Percentiles rank a stretch among this genome's conserved stretches.
These are phyloP conservation scores for Bucorvus abyssinicus DNA, from an alignment of 2,797 vertebrate genomes.

Conservation along the genomic window DNA sequence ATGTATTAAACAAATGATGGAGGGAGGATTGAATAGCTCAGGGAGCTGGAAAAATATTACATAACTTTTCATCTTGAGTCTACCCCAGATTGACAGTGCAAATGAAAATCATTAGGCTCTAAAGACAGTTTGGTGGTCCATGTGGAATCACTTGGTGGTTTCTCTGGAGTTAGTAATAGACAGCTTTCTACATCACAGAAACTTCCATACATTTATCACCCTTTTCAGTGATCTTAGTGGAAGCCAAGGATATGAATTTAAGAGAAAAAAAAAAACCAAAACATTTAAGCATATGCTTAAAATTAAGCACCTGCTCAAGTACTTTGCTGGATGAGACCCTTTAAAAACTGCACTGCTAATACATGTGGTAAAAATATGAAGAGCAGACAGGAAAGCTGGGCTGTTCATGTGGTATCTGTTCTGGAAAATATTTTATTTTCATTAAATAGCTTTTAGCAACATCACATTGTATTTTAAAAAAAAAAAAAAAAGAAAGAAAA, in stretches of 20 bases:
- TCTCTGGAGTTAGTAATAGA: conserved; percentile 61
- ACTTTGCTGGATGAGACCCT: conserved; percentile 27
- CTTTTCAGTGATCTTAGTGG: conserved; percentile 17
- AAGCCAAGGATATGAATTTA: conserved; percentile 41
- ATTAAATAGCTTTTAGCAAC: conserved; percentile 10
- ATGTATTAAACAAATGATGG: conserved; percentile 63
- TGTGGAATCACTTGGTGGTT: conserved; percentile 66
- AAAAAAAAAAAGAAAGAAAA: too few relatives aligned
- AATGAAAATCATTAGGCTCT: conserved; percentile 64
- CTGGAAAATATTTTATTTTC: conserved; percentile 23
- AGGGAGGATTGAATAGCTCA: background rate
- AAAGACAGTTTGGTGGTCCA: conserved; percentile 52
- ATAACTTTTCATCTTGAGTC: conserved; percentile 56
- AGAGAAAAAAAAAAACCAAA: conserved; percentile 5
- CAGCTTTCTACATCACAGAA: conserved; percentile 62
- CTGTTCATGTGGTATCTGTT: background rate
- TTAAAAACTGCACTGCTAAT: background rate
- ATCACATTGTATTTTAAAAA: background rate
- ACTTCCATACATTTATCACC: conserved; percentile 56
- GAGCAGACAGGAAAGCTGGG: background rate
- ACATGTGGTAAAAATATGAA: conserved; percentile 28
- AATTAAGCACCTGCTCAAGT: conserved; percentile 59
- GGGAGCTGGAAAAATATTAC: conserved; percentile 51
- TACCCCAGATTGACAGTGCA: background rate
- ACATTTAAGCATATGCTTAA: conserved; percentile 42